A percentile compares a stretch with the other conserved stretches of the same genome.
Conservation (phyloP, 2,113 vertebrate species). For the Psammodynastes pulverulentus region DNA sequence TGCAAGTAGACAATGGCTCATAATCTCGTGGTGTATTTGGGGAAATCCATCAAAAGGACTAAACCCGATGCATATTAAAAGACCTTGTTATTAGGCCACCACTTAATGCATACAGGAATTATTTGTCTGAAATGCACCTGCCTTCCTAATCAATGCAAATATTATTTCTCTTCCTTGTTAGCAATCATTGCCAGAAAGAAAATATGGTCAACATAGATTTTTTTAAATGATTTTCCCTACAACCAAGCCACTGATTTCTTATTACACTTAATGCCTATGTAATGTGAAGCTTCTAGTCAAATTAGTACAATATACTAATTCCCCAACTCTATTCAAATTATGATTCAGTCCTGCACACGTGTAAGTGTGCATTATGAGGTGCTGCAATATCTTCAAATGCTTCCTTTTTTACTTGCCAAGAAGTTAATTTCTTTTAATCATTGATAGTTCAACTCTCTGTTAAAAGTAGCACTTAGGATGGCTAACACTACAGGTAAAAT, state of each 20-base stretch:
- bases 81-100: accelerated
- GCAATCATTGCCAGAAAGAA: slow-evolving; percentile 4
- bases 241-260: background rate
- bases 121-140: background rate
- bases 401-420: background rate
- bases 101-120: accelerated
- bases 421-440: background rate
- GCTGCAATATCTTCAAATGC: background rate
- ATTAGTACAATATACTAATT: background rate
- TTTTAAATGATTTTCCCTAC: background rate
- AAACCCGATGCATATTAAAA: background rate
- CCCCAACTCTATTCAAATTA: background rate
- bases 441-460: background rate
- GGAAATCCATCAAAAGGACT: background rate
- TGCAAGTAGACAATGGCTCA: slow-evolving; percentile 2
- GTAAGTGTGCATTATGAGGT: background rate
- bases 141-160: background rate
- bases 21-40: background rate
- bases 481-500: background rate
- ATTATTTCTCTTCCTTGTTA: background rate
- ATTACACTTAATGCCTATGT: slow-evolving; percentile 2
- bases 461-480: background rate
- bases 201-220: background rate
- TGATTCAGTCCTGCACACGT: background rate
- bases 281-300: background rate